phyloP scores from a whole-genome alignment of 1,140 invertebrate genomes.

The Scylla paramamosain region DNA sequence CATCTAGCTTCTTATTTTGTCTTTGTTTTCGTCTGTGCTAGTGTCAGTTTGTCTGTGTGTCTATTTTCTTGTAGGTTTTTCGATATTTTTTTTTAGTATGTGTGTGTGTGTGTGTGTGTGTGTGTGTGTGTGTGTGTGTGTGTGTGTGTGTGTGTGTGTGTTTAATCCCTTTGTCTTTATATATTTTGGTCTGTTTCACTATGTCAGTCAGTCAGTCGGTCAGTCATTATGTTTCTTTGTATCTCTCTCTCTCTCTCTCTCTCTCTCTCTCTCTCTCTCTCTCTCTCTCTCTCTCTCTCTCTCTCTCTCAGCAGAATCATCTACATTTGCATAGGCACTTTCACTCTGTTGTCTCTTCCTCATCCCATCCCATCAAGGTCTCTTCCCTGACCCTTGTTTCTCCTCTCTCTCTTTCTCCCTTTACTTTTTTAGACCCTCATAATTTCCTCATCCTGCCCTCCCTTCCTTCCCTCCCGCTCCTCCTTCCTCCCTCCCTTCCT shows the following conservation, averaged over 20 bases:
- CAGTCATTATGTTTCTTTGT: no score
- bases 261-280: neutral
- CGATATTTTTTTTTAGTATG: no score
- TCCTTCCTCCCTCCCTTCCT: neutral
- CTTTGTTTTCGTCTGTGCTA: no score
- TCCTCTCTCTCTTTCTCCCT: no score
- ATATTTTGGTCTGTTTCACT: neutral
- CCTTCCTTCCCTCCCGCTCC: neutral
- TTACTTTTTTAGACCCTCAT: neutral
- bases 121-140: no score
- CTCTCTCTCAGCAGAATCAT: neutral
- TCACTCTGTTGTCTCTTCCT: conserved; percentile 23
- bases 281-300: conserved; percentile 35
- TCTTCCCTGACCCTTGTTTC: neutral
- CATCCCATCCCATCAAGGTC: neutral
- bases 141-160: no score
- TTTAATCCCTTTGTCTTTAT: neutral
- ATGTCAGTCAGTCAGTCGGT: neutral
- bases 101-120: no score
- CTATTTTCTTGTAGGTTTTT: no score
- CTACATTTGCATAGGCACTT: neutral
- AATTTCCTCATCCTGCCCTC: no score
- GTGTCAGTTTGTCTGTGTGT: no score
- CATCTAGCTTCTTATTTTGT: no score
- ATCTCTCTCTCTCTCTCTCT: conserved; percentile 4